A percentile compares a stretch with the other conserved stretches of the same genome.
phyloP scores from a whole-genome alignment of 2,888 invertebrate genomes.

The Nesidiocoris tenuis region DNA sequence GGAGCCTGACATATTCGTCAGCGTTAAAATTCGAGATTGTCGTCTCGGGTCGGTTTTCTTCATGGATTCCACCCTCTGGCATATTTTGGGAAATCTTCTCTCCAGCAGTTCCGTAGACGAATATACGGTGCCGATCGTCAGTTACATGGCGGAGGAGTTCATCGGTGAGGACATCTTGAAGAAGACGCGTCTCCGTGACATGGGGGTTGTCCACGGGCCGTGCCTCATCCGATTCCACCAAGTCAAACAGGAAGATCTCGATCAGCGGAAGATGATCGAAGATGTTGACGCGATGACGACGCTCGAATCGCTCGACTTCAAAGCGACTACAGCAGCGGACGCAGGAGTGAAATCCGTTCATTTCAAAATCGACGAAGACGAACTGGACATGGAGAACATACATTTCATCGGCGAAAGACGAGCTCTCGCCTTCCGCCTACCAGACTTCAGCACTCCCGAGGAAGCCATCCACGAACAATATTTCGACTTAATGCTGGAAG shows the following conservation, averaged over 20 bases:
- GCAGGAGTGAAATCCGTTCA: constrained; percentile 30
- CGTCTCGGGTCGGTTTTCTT: constrained; percentile 33
- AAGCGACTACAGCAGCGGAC: constrained; percentile 24
- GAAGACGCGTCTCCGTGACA: constrained; percentile 14
- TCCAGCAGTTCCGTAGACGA: constrained; percentile 13
- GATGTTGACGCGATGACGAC: constrained; percentile 29
- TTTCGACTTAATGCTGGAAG: constrained; percentile 80
- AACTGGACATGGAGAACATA: constrained; percentile 19
- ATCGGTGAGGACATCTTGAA: constrained; percentile 23
- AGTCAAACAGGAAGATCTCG: constrained; percentile 39
- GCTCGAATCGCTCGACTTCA: constrained; percentile 30
- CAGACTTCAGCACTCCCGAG: constrained; percentile 50
- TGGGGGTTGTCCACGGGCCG: constrained; percentile 25
- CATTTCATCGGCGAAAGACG: constrained; percentile 39
- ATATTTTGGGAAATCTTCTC: constrained; percentile 20
- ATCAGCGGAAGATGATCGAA: constrained; percentile 34
- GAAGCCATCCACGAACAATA: constrained; percentile 81
- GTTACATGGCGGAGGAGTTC: constrained; percentile 26
- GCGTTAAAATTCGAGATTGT: constrained; percentile 18
- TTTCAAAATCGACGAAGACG: constrained; percentile 27
- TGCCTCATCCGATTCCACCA: constrained; percentile 28
- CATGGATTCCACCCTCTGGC: constrained; percentile 30
- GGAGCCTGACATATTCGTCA: constrained; percentile 16
- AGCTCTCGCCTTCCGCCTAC: constrained; percentile 37
- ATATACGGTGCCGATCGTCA: constrained; percentile 32